Evolutionary conservation across 2,888 invertebrate species (phyloP).

Genomic region (Stictocephala bisonia): DNA sequence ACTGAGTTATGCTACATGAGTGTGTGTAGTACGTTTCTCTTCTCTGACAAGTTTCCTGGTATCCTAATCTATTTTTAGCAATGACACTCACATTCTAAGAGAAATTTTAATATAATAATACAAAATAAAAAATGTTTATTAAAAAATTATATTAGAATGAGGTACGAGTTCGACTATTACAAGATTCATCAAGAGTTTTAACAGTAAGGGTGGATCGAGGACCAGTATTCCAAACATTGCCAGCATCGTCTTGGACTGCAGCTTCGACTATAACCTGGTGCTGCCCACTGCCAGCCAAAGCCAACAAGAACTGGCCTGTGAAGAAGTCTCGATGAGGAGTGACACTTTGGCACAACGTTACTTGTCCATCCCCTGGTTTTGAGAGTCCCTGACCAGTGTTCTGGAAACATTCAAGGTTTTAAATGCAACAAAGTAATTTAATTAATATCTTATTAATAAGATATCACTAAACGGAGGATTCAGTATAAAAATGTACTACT

Average conservation of each 20-base stretch:
- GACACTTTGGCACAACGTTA: slow-evolving; percentile 79
- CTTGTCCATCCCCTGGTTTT: slow-evolving; percentile 43
- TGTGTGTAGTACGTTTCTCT: too few relatives aligned
- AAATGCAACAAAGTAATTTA: too few relatives aligned
- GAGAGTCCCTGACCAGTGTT: not conserved
- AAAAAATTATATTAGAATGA: slow-evolving; percentile 24
- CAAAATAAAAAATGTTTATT: too few relatives aligned
- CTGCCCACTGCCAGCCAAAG: slow-evolving; percentile 75
- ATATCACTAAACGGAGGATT: too few relatives aligned
- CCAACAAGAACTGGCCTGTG: slow-evolving; percentile 89
- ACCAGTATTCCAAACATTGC: slow-evolving; percentile 91
- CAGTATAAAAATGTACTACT: too few relatives aligned
- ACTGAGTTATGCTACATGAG: too few relatives aligned
- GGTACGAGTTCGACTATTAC: slow-evolving; percentile 44
- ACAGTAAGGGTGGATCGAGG: slow-evolving; percentile 81
- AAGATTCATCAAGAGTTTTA: slow-evolving; percentile 76
- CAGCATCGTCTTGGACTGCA: slow-evolving; percentile 84
- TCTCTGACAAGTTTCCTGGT: too few relatives aligned
- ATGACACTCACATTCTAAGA: too few relatives aligned
- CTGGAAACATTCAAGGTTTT: not conserved
- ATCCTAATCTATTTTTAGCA: too few relatives aligned
- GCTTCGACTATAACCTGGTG: slow-evolving; percentile 86
- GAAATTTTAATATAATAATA: too few relatives aligned
- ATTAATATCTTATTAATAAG: not conserved
- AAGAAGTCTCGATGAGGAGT: slow-evolving; percentile 94